These are phyloP conservation scores for Poeciliopsis gracilis DNA, from an alignment of 2,797 vertebrate species.

Conservation along the genomic window DNA sequence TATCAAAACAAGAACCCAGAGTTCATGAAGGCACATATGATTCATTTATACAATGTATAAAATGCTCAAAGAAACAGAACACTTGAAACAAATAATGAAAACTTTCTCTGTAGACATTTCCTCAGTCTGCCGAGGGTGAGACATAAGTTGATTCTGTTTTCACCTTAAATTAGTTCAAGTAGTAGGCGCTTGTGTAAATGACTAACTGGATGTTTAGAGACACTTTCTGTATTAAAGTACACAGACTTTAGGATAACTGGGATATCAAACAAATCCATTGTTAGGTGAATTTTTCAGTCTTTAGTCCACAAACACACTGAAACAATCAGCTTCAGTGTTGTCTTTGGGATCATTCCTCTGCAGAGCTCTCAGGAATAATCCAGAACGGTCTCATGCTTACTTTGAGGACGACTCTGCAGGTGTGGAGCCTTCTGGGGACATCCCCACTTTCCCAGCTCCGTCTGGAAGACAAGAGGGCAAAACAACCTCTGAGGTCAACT, in stretches of 20 bases:
- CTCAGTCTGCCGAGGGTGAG: neutral
- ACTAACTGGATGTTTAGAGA: conserved; percentile 14
- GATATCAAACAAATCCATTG: conserved; percentile 1
- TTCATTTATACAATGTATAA: neutral
- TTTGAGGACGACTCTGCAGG: conserved; percentile 82
- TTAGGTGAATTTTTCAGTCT: conserved; percentile 5
- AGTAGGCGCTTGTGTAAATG: conserved; percentile 30
- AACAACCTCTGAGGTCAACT: neutral
- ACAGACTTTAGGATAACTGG: conserved; percentile 1
- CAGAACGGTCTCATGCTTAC: conserved; percentile 69
- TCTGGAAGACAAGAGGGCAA: conserved; percentile 71
- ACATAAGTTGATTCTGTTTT: neutral
- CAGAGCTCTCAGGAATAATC: neutral
- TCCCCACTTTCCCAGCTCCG: conserved; percentile 81
- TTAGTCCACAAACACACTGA: conserved; percentile 5
- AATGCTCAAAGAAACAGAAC: neutral
- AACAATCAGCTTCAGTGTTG: too few relatives aligned
- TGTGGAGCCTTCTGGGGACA: conserved; percentile 59
- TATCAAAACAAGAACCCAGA: neutral
- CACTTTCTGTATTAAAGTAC: conserved; percentile 14
- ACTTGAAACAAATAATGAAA: neutral
- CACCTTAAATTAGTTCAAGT: neutral
- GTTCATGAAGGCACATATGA: neutral
- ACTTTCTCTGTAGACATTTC: neutral
- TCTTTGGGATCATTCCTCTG: neutral